Conservation (phyloP, 2,113 vertebrate genomes). For the Accipiter cooperii region DNA sequence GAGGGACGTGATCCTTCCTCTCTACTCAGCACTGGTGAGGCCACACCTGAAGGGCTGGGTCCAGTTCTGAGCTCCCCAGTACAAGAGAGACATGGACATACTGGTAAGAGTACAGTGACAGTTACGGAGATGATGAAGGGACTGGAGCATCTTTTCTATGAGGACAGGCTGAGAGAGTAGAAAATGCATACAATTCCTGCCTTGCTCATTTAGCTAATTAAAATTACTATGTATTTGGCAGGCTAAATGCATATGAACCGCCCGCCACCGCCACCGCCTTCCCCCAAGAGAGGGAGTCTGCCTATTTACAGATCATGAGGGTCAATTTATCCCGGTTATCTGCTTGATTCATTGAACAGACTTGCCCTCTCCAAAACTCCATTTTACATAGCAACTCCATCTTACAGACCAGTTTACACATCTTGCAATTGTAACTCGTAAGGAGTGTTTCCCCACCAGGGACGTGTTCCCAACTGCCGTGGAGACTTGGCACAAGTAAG, state of each 20-base stretch:
- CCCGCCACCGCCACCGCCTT: rapidly evolving
- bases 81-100: neutral
- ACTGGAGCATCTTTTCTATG: neutral
- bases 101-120: neutral
- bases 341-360: neutral
- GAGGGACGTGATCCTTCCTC: too few species aligned
- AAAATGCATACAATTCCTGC: neutral
- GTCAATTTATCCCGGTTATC: neutral
- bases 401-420: neutral
- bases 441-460: neutral
- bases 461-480: neutral
- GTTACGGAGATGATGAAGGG: neutral
- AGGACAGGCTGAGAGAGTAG: neutral
- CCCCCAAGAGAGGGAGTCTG: neutral
- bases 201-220: neutral
- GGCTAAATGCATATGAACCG: neutral
- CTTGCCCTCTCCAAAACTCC: neutral
- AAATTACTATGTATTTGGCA: neutral
- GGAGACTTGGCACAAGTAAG: neutral
- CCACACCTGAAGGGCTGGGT: neutral
- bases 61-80: neutral
- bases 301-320: neutral
- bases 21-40: neutral
- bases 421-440: neutral
- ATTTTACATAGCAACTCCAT: neutral